Evolutionary conservation across 1,140 invertebrate species (phyloP).

Genomic region (Pollicipes pollicipes): DNA sequence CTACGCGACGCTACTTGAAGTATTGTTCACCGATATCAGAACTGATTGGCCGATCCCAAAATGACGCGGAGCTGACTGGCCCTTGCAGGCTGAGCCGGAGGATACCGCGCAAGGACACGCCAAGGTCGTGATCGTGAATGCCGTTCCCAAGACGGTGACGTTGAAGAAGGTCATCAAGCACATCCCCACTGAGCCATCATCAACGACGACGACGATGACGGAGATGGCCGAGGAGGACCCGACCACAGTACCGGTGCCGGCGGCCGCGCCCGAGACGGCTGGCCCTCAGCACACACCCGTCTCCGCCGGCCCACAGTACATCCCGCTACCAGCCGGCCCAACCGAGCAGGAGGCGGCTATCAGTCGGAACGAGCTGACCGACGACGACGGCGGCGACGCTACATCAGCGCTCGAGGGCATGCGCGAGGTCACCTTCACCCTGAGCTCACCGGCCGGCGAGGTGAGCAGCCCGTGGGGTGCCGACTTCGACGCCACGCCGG

Average conservation of each 20-base stretch:
- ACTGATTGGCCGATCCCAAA: too few relatives aligned
- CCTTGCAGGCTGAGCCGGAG: too few relatives aligned
- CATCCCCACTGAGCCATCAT: neutral
- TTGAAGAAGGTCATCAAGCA: neutral
- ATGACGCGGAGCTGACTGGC: too few relatives aligned
- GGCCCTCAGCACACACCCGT: too few relatives aligned
- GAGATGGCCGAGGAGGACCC: neutral
- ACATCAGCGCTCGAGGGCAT: neutral
- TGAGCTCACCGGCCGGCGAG: neutral
- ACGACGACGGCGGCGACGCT: neutral
- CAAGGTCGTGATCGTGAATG: slow-evolving; percentile 1
- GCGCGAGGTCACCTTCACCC: neutral
- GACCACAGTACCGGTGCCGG: neutral
- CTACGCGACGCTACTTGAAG: too few relatives aligned
- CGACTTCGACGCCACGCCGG: neutral
- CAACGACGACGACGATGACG: neutral
- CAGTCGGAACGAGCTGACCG: neutral
- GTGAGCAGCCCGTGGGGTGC: neutral
- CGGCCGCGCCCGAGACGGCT: too few relatives aligned
- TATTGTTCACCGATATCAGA: too few relatives aligned
- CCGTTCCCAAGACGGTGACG: neutral
- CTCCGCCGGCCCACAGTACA: neutral
- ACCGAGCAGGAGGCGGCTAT: neutral
- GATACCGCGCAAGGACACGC: too few relatives aligned
- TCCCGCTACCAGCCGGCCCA: neutral